Evolutionary conservation across 2,797 vertebrate species (phyloP).

Genomic region (Pristis pectinata): DNA sequence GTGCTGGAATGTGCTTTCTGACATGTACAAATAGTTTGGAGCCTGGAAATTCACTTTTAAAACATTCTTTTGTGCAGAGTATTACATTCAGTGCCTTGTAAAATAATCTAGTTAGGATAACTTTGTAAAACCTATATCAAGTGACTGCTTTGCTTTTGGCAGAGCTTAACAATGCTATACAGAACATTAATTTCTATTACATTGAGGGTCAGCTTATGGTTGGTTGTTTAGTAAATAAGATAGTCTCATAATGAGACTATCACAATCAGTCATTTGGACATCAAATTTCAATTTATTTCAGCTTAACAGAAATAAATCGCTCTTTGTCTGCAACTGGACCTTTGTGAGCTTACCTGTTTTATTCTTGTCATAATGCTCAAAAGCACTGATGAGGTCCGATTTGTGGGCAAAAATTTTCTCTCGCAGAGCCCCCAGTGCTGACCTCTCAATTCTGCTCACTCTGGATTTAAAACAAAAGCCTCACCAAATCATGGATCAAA

Average conservation of each 20-base stretch:
- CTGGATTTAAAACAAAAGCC: conserved; percentile 50
- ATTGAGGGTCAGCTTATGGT: not conserved
- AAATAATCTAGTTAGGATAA: not conserved
- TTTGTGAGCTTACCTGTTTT: conserved; percentile 59
- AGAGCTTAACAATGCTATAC: not conserved
- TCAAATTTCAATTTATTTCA: not conserved
- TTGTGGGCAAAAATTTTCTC: conserved; percentile 79
- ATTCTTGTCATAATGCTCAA: conserved; percentile 63
- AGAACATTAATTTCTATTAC: not conserved
- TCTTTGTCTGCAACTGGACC: not conserved
- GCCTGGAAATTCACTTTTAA: not conserved
- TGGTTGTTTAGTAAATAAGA: not conserved
- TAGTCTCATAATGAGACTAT: no score
- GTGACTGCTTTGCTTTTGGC: not conserved
- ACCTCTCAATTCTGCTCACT: conserved; percentile 77
- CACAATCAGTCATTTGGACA: not conserved
- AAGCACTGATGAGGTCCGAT: conserved; percentile 70
- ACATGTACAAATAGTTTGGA: not conserved
- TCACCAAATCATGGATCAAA: not conserved
- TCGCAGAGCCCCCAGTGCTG: conserved; percentile 74
- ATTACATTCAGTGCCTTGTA: not conserved
- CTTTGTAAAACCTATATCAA: not conserved
- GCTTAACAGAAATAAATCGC: not conserved
- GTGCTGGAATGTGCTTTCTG: not conserved
- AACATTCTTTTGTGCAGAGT: not conserved